phyloP scores from a whole-genome alignment of 2,888 invertebrate species.

The Habroteleia sp. region DNA sequence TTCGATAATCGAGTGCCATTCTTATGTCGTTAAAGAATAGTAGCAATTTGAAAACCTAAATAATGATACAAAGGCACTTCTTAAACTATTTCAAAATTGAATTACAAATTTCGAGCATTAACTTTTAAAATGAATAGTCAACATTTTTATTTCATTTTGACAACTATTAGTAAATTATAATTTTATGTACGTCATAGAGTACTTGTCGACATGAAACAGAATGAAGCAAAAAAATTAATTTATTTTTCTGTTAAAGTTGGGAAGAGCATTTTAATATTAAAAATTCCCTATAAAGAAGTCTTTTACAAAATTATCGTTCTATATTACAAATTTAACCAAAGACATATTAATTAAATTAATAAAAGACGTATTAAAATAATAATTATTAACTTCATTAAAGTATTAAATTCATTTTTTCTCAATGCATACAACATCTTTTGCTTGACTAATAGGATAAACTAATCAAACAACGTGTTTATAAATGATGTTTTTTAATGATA shows the following conservation, averaged over 20 bases:
- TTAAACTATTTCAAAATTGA: constrained; percentile 13
- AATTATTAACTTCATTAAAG: too few species aligned
- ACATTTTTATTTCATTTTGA: constrained; percentile 8
- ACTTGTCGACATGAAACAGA: constrained; percentile 21
- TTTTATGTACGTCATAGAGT: constrained; percentile 20
- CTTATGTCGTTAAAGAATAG: constrained; percentile 7
- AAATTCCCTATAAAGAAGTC: too few species aligned
- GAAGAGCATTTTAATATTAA: too few species aligned
- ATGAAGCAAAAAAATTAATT: constrained; percentile 22
- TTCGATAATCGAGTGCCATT: constrained; percentile 41
- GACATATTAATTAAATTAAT: too few species aligned
- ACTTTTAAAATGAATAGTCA: constrained; percentile 19
- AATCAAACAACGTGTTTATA: too few species aligned
- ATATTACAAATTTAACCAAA: too few species aligned
- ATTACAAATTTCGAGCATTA: constrained; percentile 34
- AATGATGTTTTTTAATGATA: too few species aligned
- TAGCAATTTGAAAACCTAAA: constrained; percentile 12
- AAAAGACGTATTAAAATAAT: too few species aligned
- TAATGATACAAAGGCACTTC: constrained; percentile 34
- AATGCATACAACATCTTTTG: too few species aligned
- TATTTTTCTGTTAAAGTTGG: background rate
- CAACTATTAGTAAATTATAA: constrained; percentile 24
- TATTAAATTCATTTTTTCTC: too few species aligned
- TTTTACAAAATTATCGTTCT: too few species aligned
- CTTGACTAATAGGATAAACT: too few species aligned